phyloP scores from a whole-genome alignment of 2,797 vertebrate species.

The Enteromius trimaculatus region DNA sequence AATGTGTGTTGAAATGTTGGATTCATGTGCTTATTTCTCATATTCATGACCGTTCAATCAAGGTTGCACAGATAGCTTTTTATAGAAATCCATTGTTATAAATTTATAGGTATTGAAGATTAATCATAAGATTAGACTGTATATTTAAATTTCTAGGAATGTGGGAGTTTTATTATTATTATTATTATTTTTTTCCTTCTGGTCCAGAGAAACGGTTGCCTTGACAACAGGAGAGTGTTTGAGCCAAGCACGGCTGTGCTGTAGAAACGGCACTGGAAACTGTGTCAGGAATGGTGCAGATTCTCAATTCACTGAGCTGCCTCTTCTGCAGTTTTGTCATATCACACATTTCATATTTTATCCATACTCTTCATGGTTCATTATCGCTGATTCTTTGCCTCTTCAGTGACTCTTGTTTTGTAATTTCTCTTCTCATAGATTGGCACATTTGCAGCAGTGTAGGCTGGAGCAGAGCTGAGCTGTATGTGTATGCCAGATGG shows the following conservation, averaged over 20 bases:
- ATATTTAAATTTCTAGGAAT: conserved; percentile 72
- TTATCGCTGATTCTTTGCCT: conserved; percentile 33
- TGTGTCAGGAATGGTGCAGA: conserved; percentile 72
- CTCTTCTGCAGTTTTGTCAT: conserved; percentile 47
- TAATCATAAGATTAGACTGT: conserved; percentile 63
- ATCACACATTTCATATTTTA: conserved; percentile 58
- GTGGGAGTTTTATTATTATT: conserved; percentile 55
- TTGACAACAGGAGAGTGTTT: conserved; percentile 78
- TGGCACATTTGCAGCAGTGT: conserved; percentile 46
- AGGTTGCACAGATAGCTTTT: not conserved
- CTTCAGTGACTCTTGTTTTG: conserved; percentile 54
- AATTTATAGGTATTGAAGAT: not conserved
- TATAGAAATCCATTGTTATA: not conserved
- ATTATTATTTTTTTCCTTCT: conserved; percentile 27
- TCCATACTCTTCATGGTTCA: not conserved
- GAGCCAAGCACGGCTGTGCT: conserved; percentile 68
- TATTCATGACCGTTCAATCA: not conserved
- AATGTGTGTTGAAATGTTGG: not conserved
- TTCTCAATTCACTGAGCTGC: conserved; percentile 55
- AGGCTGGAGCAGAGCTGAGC: conserved; percentile 47
- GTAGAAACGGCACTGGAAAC: conserved; percentile 73
- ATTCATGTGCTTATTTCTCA: not conserved
- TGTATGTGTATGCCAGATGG: conserved; percentile 50
- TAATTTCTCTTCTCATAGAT: conserved; percentile 38
- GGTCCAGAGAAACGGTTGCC: conserved; percentile 77